Evolutionary conservation across 2,113 vertebrate species (phyloP).

Genomic region (Eurystomus gularis): DNA sequence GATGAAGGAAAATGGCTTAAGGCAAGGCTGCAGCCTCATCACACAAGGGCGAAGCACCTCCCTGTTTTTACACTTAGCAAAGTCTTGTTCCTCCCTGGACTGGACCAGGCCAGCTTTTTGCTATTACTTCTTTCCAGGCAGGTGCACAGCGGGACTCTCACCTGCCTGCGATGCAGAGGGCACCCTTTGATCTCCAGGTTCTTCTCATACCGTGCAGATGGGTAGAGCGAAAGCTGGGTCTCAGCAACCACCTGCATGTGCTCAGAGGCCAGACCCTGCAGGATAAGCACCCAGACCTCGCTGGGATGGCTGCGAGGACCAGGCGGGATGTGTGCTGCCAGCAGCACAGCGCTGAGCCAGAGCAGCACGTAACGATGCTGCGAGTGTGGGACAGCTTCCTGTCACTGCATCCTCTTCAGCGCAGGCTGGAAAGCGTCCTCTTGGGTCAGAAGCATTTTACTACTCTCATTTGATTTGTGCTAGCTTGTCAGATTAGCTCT

Average conservation of each 20-base stretch:
- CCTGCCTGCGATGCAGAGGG: background rate
- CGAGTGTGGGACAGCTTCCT: background rate
- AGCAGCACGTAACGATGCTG: rapidly evolving
- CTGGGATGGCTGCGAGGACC: background rate
- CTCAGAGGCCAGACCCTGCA: background rate
- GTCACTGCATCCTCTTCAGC: background rate
- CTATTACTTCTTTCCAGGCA: background rate
- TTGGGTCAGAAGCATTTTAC: background rate
- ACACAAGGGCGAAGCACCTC: background rate
- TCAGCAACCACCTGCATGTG: background rate
- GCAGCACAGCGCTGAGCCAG: rapidly evolving
- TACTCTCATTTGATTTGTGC: rapidly evolving
- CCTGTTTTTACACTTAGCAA: background rate
- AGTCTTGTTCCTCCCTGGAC: background rate
- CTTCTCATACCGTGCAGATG: rapidly evolving
- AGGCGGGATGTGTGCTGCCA: rapidly evolving
- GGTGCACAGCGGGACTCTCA: background rate
- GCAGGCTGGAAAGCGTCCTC: background rate
- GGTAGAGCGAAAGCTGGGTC: background rate
- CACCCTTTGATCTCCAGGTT: background rate
- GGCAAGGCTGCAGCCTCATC: background rate
- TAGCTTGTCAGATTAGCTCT: background rate
- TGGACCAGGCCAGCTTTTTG: background rate
- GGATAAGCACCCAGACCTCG: background rate
- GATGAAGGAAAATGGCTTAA: background rate